A percentile compares a stretch with the other conserved stretches of the same genome.
Evolutionary conservation across 2,797 vertebrate genomes (phyloP).

Genomic region (Oreochromis mossambicus): DNA sequence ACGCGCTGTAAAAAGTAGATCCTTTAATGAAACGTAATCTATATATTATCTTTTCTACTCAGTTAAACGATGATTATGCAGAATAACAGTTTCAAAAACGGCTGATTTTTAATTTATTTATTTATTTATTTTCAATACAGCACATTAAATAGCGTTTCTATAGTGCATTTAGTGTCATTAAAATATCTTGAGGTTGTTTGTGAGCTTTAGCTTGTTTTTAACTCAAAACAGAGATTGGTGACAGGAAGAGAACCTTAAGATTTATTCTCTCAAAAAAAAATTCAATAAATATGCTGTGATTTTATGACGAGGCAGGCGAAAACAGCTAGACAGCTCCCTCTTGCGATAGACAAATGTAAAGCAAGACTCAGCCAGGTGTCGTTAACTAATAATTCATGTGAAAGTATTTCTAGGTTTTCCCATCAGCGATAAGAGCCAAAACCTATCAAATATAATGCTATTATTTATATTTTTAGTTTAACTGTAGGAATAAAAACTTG

Average conservation of each 20-base stretch:
- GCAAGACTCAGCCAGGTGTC: background rate
- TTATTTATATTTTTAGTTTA: background rate
- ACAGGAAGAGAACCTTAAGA: background rate
- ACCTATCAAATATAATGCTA: background rate
- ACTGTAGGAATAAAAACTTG: background rate
- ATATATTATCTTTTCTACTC: background rate
- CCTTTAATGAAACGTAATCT: too few species aligned
- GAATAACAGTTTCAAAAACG: background rate
- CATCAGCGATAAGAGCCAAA: background rate
- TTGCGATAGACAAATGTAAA: constrained; percentile 33
- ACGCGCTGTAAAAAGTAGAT: background rate
- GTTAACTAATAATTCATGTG: background rate
- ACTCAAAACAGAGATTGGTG: background rate
- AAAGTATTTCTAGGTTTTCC: background rate
- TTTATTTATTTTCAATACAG: background rate
- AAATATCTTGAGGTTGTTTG: background rate
- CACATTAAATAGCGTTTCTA: background rate
- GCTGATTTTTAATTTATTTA: background rate
- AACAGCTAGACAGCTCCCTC: constrained; percentile 32
- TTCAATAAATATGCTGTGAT: background rate
- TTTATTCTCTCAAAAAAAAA: background rate
- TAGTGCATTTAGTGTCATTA: background rate
- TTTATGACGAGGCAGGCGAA: background rate
- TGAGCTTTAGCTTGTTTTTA: background rate
- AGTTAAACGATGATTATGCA: background rate